phyloP scores from a whole-genome alignment of 2,797 vertebrate species.

The Euphonia xanthogaster region DNA sequence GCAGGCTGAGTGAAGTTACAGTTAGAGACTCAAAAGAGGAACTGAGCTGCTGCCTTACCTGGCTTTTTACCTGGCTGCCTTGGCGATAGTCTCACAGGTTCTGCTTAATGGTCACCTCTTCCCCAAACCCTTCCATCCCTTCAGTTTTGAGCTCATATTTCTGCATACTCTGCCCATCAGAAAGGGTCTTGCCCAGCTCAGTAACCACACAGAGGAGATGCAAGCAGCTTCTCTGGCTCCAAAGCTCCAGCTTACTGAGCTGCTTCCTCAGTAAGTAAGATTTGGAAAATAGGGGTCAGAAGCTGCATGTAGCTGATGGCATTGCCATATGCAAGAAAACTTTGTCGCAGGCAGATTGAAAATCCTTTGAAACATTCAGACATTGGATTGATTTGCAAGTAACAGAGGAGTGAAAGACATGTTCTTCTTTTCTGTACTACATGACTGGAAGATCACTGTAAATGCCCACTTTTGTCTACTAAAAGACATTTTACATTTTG shows the following conservation, averaged over 20 bases:
- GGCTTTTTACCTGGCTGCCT: not conserved
- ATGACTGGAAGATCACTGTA: not conserved
- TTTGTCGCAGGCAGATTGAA: not conserved
- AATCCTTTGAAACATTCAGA: not conserved
- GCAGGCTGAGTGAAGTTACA: accelerated
- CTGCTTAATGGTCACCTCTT: not conserved
- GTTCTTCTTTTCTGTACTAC: not conserved
- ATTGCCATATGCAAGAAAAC: not conserved
- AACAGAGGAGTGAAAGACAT: not conserved
- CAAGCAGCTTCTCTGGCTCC: not conserved
- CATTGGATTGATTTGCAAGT: not conserved
- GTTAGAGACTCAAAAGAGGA: not conserved
- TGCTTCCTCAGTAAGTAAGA: not conserved
- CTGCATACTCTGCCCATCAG: not conserved
- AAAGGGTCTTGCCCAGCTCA: not conserved
- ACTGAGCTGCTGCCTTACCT: not conserved
- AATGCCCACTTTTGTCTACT: not conserved
- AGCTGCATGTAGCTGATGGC: not conserved
- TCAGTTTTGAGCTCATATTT: accelerated
- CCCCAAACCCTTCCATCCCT: not conserved
- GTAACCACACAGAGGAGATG: not conserved
- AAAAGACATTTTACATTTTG: not conserved
- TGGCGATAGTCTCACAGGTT: not conserved
- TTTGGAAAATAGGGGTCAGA: not conserved
- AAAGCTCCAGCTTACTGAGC: not conserved